Base-by-base conservation (phyloP, 2,888 invertebrate genomes). In the Scaptomyza polygonia region DNA sequence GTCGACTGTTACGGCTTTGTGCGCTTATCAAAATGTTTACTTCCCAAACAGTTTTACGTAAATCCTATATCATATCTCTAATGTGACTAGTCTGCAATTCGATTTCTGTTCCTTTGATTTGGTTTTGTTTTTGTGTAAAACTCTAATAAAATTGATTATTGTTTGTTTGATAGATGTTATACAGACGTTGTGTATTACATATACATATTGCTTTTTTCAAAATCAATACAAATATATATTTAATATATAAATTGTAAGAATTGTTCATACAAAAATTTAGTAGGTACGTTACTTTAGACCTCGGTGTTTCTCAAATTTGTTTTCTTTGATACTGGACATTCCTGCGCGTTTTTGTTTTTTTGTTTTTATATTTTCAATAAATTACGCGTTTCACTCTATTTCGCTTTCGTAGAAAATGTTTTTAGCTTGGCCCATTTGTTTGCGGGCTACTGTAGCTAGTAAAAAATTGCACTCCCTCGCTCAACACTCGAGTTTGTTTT, bases 191-290 rank as follows among this genome's bases (percentile, higher is more conserved):
- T 77, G 78, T 77, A 66, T 79, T 81, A 76, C 75, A 89, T 89
- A 90, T 89, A 89, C 88, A 90, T 89, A 90, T 89, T 90, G 89
- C 89, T 90, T 89, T 85, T 87, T 79, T 77, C 85, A 85, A 86
- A 89, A 88, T 87, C 89, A 89, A 88, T 89, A 89, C 86, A 90
- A 89, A 89, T 89, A 87, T 88, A 89, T 84, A 77, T 88, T 77
- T 84, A 89, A 83, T 83, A 75, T 53, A 86, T 89, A 87, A 87
- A 87, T 88, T 77, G 88, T 89, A 89, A 87, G 87, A 87, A 87
- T 85, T 82, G 64, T 85, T 77, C 88, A 89, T 89, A 88, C 77
- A 87, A 88, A 87, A 87, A 79, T 88, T 85, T 88, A 88, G 85
- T 88, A 88, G 88, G 88, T 88, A 88, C 88, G 77, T 89, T 88